Evolutionary conservation across 2,888 invertebrate genomes (phyloP).

Genomic region (Sialis lutaria): DNA sequence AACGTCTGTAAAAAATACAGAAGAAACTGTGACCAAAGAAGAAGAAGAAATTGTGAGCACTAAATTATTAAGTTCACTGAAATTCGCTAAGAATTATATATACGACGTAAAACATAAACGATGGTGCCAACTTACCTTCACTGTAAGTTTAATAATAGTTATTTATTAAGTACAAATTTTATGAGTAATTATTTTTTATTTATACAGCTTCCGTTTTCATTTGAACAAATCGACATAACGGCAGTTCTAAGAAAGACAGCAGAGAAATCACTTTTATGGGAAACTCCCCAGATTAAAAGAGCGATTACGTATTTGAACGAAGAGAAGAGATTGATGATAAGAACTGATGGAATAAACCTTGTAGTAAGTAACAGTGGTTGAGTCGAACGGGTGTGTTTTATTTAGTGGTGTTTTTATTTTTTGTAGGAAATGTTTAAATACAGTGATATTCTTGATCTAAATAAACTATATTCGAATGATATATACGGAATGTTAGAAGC

Average conservation of each 20-base stretch:
- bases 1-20: conserved; percentile 8
- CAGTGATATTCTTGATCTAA: conserved; percentile 57
- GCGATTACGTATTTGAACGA: conserved; percentile 65
- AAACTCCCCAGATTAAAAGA: conserved; percentile 62
- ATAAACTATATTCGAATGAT: conserved; percentile 80
- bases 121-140: conserved; percentile 75
- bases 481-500: conserved; percentile 77
- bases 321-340: conserved; percentile 39
- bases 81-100: conserved; percentile 34
- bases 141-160: conserved; percentile 27
- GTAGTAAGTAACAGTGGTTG: conserved; percentile 24
- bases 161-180: background rate
- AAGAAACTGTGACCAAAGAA: conserved; percentile 21
- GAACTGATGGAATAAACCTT: conserved; percentile 93
- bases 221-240: conserved; percentile 56
- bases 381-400: background rate
- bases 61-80: conserved; percentile 16
- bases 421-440: conserved; percentile 72
- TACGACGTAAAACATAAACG: conserved; percentile 58
- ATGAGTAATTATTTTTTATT: conserved; percentile 4
- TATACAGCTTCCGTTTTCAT: conserved; percentile 35
- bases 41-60: conserved; percentile 18
- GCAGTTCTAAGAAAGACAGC: conserved; percentile 56
- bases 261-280: conserved; percentile 54
- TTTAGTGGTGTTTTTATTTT: conserved; percentile 7